Evolutionary conservation across 2,797 vertebrate species (phyloP), one percentile per base, ranked within the genome.

Genomic region (Eremophila alpestris): DNA sequence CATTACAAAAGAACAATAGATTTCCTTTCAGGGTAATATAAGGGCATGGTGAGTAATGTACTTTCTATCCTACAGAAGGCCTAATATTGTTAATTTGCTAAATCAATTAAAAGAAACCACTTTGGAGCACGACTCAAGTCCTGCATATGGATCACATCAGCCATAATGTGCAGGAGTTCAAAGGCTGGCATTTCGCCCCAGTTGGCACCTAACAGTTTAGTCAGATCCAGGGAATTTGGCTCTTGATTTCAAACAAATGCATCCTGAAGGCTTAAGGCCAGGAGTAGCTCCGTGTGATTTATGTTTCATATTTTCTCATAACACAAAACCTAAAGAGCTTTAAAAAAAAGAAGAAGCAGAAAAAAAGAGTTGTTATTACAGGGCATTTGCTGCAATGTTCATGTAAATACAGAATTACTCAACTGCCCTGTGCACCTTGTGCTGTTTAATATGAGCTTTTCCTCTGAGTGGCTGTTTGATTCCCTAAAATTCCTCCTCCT

Each of bases 161-260:
- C 96, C 93, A 87, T 55, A 92, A 89, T 74, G 88, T 90, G 92
- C 96, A 78, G 94, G 87, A 81, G 96, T 96, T 98, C 97, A 97
- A 97, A 97, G 96, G 92, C 96, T 98, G 97, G 98, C 98, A 96
- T 89, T 58, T 96, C 40, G 97, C 97, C 98, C 93, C 93, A 30
- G 74, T 96, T 97, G 98, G 97, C 98, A 98, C 94, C 95, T 94
- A 89, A 76, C 41, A 73, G 85, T 96, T 97, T 96, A 94, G 68
- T 83, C 95, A 32, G 96, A 97, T 98, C 97, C 97, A 98, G 97
- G 96, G 97, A 97, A 97, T 98, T 97, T 98, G 98, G 97, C 96
- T 96, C 96, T 94, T 97, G 97, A 98, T 98, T 98, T 97, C 97
- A 98, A 97, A 98, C 97, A 98, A 98, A 98, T 98, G 97, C 96